A percentile compares a stretch with the other conserved stretches of the same genome.
Conservation (phyloP, 2,888 invertebrate species). For the Ochropacha duplaris region DNA sequence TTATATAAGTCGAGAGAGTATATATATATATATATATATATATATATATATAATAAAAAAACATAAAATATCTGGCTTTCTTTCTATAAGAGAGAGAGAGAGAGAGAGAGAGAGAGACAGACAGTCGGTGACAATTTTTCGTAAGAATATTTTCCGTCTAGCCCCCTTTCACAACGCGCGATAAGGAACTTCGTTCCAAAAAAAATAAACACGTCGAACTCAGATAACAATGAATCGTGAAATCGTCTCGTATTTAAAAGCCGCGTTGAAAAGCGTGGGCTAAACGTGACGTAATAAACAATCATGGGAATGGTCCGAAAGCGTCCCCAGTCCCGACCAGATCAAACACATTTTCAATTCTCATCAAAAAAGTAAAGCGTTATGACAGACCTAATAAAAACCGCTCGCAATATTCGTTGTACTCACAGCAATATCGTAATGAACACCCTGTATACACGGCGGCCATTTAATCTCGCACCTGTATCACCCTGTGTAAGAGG, state of each 20-base stretch:
- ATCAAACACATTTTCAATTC: slow-evolving; percentile 80
- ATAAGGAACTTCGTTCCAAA: too few relatives aligned
- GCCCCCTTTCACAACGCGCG: too few relatives aligned
- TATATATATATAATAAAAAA: too few relatives aligned
- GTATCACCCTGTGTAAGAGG: slow-evolving; percentile 67
- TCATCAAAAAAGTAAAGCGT: slow-evolving; percentile 78
- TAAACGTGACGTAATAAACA: slow-evolving; percentile 46
- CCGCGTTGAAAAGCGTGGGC: slow-evolving; percentile 8
- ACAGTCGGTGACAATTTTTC: too few relatives aligned
- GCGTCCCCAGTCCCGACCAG: slow-evolving; percentile 36
- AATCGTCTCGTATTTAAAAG: slow-evolving; percentile 8
- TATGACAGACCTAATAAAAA: slow-evolving; percentile 79
- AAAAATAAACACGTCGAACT: slow-evolving; percentile 6
- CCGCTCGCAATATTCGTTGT: slow-evolving; percentile 71
- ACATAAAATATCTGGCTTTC: too few relatives aligned
- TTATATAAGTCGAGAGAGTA: too few relatives aligned
- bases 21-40: too few relatives aligned
- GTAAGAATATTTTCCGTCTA: too few relatives aligned
- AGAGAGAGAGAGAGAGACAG: too few relatives aligned
- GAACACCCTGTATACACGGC: slow-evolving; percentile 79
- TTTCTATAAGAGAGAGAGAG: too few relatives aligned
- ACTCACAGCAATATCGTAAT: slow-evolving; percentile 80
- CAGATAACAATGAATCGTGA: slow-evolving; percentile 8
- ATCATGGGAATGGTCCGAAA: slow-evolving; percentile 47
- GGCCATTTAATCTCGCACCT: slow-evolving; percentile 82